Conservation (phyloP, 2,797 vertebrate species). For the Tamandua tetradactyla region DNA sequence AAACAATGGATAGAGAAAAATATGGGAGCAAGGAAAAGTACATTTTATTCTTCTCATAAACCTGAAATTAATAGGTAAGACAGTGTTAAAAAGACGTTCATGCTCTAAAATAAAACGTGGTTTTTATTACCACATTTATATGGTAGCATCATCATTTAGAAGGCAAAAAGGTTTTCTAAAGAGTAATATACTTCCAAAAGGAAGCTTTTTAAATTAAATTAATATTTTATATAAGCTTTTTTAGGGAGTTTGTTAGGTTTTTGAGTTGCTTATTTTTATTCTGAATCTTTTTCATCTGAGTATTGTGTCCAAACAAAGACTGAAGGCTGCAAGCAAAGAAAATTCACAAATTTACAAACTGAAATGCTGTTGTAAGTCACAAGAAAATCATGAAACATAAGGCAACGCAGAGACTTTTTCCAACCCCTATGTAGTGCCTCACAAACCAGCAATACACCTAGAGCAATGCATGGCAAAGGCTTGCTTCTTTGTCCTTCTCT, state of each 20-base stretch:
- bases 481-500: neutral
- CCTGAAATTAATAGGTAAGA: constrained; percentile 3
- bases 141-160: neutral
- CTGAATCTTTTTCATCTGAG: neutral
- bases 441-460: neutral
- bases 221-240: neutral
- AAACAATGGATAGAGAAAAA: constrained; percentile 8
- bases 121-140: neutral
- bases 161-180: neutral
- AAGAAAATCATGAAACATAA: neutral
- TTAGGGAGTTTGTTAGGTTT: neutral
- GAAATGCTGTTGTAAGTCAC: neutral
- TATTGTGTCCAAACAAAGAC: neutral
- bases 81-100: neutral
- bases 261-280: neutral
- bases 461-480: no score
- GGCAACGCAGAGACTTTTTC: neutral
- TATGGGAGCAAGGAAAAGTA: neutral
- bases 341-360: neutral
- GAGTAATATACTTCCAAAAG: neutral
- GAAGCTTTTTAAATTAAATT: constrained; percentile 24
- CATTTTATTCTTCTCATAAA: neutral
- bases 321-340: neutral
- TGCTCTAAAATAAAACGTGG: neutral
- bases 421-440: neutral